phyloP scores from a whole-genome alignment of 2,888 invertebrate genomes.

The Apodemia duryi region DNA sequence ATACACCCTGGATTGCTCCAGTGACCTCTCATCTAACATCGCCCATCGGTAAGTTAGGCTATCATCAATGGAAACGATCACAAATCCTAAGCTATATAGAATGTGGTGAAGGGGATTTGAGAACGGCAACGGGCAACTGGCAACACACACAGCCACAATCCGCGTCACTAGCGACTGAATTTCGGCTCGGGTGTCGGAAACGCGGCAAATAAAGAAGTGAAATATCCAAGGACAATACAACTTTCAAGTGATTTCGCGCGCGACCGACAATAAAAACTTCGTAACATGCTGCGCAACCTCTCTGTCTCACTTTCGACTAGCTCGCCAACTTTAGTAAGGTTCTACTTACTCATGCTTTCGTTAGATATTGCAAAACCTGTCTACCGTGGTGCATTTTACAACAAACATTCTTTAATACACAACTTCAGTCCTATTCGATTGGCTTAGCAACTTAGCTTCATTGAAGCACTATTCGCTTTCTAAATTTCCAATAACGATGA shows the following conservation, averaged over 20 bases:
- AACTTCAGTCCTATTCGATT: not conserved
- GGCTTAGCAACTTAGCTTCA: not conserved
- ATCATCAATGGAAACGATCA: conserved; percentile 26
- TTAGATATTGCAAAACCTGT: conserved; percentile 66
- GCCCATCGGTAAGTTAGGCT: conserved; percentile 36
- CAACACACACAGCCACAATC: conserved; percentile 50
- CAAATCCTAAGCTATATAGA: conserved; percentile 40
- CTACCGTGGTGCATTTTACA: conserved; percentile 41
- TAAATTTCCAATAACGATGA: not conserved
- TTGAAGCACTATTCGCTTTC: not conserved
- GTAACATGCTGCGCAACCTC: conserved; percentile 76
- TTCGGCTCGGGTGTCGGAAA: conserved; percentile 71
- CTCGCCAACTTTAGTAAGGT: conserved; percentile 42
- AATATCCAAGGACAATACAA: conserved; percentile 78
- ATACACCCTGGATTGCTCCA: conserved; percentile 58
- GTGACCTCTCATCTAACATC: conserved; percentile 47
- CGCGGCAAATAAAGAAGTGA: conserved; percentile 74
- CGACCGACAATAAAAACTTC: conserved; percentile 77
- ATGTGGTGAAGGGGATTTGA: conserved; percentile 59
- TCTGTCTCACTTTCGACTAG: conserved; percentile 75
- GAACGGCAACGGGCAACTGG: conserved; percentile 36
- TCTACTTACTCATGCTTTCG: conserved; percentile 61
- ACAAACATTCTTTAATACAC: conserved; percentile 1
- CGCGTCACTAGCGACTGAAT: conserved; percentile 60
- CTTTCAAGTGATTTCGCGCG: conserved; percentile 79